Evolutionary conservation across 1,140 invertebrate species (phyloP).

Genomic region (Drosophila santomea): DNA sequence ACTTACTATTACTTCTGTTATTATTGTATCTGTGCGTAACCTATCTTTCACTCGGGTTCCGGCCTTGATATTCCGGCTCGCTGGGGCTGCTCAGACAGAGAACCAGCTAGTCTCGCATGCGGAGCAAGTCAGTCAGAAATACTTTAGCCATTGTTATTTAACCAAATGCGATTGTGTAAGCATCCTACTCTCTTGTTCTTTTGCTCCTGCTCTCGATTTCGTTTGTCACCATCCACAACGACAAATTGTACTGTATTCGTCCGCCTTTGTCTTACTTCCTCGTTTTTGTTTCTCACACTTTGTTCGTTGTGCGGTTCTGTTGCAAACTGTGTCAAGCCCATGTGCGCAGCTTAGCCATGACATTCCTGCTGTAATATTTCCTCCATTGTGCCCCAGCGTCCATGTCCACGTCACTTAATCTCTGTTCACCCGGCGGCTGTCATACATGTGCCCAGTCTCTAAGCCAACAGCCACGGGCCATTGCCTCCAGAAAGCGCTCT

Average conservation of each 20-base stretch:
- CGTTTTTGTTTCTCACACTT: slow-evolving; percentile 22
- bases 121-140: slow-evolving; percentile 80
- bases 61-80: slow-evolving; percentile 16
- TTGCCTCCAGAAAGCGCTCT: neutral
- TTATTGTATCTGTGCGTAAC: slow-evolving; percentile 46
- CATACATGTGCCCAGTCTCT: slow-evolving; percentile 10
- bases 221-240: slow-evolving; percentile 17
- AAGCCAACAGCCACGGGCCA: neutral
- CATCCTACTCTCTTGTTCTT: slow-evolving; percentile 32
- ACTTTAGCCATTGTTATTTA: slow-evolving; percentile 84
- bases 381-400: slow-evolving; percentile 21
- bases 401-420: slow-evolving; percentile 21
- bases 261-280: slow-evolving; percentile 20
- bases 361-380: neutral
- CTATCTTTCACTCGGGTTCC: slow-evolving; percentile 23
- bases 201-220: slow-evolving; percentile 16
- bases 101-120: slow-evolving; percentile 63
- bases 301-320: slow-evolving; percentile 22
- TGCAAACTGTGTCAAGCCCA: slow-evolving; percentile 52
- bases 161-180: slow-evolving; percentile 84
- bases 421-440: slow-evolving; percentile 22
- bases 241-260: slow-evolving; percentile 14
- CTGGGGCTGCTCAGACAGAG: slow-evolving; percentile 49
- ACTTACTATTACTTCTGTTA: slow-evolving; percentile 40
- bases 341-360: slow-evolving; percentile 25